These are phyloP conservation scores for Oxytorus armatus DNA, from an alignment of 2,888 invertebrate species.

Conservation along the genomic window DNA sequence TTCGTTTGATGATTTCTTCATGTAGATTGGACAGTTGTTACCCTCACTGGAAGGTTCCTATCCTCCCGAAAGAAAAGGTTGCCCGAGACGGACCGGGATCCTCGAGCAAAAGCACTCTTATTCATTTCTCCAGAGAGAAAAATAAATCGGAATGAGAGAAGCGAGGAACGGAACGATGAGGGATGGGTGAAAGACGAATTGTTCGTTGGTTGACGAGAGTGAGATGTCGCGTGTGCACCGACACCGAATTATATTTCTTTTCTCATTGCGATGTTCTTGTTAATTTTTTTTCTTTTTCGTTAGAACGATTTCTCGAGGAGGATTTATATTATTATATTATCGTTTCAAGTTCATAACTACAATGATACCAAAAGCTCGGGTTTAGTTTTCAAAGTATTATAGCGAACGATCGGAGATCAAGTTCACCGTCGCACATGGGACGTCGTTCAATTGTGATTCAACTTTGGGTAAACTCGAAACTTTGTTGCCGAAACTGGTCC, in stretches of 20 bases:
- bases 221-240: not conserved
- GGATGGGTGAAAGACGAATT: slow-evolving; percentile 1
- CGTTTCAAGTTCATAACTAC: slow-evolving; percentile 18
- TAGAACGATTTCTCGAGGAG: not conserved
- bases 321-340: no score
- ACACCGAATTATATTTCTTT: slow-evolving; percentile 33
- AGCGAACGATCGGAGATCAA: not conserved
- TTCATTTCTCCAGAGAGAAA: slow-evolving; percentile 68
- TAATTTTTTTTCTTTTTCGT: not conserved
- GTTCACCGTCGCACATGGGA: slow-evolving; percentile 13
- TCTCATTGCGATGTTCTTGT: not conserved
- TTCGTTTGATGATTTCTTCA: slow-evolving; percentile 55
- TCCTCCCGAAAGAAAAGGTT: slow-evolving; percentile 28
- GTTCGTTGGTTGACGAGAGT: slow-evolving; percentile 31
- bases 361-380: not conserved
- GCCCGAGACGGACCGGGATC: slow-evolving; percentile 46
- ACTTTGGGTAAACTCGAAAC: slow-evolving; percentile 48
- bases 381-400: not conserved
- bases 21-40: slow-evolving; percentile 53
- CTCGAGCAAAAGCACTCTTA: slow-evolving; percentile 56
- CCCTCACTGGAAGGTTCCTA: slow-evolving; percentile 17
- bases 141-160: slow-evolving; percentile 44
- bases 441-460: slow-evolving; percentile 54
- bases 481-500: slow-evolving; percentile 58
- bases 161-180: not conserved